phyloP scores from a whole-genome alignment of 2,888 invertebrate genomes.

The Machimus rusticus region DNA sequence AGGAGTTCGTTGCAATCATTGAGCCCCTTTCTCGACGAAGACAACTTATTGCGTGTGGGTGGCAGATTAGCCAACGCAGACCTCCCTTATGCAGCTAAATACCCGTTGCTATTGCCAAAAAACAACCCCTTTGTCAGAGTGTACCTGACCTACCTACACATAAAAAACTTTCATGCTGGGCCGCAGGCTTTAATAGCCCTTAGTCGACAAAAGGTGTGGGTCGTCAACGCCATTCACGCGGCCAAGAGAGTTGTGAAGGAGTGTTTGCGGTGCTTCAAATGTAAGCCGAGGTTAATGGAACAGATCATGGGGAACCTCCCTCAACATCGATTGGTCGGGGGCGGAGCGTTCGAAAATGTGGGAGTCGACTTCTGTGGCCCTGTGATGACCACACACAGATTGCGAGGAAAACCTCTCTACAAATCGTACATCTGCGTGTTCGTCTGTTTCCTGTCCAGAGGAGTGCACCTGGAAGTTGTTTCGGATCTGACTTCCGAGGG shows the following conservation, averaged over 20 bases:
- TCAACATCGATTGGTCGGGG: neutral
- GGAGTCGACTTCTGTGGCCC: neutral
- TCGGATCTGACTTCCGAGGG: slow-evolving; percentile 1
- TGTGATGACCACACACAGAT: neutral
- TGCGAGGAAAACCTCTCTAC: neutral
- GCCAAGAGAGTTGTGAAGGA: neutral
- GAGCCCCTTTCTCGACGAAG: neutral
- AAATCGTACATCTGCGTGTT: neutral
- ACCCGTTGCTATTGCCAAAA: neutral
- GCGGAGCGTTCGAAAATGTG: neutral
- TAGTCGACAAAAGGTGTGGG: slow-evolving; percentile 14
- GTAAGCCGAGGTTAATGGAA: neutral
- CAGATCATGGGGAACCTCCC: neutral
- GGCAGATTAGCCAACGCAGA: neutral
- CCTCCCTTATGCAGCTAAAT: neutral
- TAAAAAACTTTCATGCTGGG: slow-evolving; percentile 26
- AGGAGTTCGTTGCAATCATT: neutral
- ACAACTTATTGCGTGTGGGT: neutral
- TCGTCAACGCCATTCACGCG: neutral
- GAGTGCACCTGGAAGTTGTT: slow-evolving; percentile 35
- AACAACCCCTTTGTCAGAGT: neutral
- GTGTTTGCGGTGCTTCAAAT: neutral
- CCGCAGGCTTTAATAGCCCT: neutral
- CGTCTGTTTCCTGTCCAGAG: neutral
- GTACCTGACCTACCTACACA: neutral